Percentiles rank a stretch among this genome's conserved stretches.
These are phyloP conservation scores for Choreutis nemorana DNA, from an alignment of 2,888 invertebrate species.

Conservation along the genomic window DNA sequence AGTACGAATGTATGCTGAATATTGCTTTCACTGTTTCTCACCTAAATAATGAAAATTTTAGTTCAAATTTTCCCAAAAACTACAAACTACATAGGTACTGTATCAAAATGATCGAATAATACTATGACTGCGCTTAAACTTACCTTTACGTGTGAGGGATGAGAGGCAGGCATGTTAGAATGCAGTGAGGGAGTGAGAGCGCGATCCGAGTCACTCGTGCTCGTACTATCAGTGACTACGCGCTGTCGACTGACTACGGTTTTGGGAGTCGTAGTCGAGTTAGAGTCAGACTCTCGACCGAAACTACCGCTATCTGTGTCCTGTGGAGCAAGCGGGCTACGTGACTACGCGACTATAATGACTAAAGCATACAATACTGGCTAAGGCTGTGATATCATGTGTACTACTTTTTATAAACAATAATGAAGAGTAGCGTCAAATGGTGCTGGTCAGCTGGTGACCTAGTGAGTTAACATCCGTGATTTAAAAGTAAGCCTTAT, in stretches of 20 bases:
- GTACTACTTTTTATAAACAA: too few species aligned
- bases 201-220: conserved; percentile 66
- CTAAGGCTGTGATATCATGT: too few species aligned
- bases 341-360: background rate
- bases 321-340: conserved; percentile 17
- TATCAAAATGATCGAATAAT: too few species aligned
- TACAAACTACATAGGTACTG: too few species aligned
- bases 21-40: too few species aligned
- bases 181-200: conserved; percentile 59
- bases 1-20: too few species aligned
- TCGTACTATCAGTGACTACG: conserved; percentile 43
- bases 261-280: conserved; percentile 76
- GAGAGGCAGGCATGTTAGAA: conserved; percentile 23
- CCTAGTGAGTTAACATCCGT: too few species aligned
- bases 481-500: too few species aligned
- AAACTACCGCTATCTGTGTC: conserved; percentile 67
- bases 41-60: too few species aligned
- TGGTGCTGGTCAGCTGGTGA: too few species aligned
- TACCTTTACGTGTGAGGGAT: conserved; percentile 16
- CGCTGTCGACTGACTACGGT: conserved; percentile 72
- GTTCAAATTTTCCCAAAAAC: too few species aligned
- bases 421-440: background rate
- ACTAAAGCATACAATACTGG: background rate
- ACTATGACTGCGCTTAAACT: too few species aligned
- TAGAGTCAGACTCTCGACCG: conserved; percentile 80